A percentile compares a stretch with the other conserved stretches of the same genome.
Conservation (phyloP, 2,888 invertebrate species). For the Osmoderma eremita region DNA sequence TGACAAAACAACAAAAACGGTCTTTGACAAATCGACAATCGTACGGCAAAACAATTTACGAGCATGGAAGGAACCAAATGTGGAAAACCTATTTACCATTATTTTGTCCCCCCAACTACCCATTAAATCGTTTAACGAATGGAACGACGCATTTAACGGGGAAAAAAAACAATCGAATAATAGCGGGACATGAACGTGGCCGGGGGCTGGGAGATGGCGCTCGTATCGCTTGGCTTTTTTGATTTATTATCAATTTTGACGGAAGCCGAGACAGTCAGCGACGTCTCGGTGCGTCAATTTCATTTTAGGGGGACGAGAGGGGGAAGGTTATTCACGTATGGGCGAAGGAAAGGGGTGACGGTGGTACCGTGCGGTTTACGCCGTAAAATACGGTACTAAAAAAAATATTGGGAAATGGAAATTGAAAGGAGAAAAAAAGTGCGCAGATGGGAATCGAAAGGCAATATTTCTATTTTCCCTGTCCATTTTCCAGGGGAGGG, state of each 20-base stretch:
- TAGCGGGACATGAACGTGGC: too few species aligned
- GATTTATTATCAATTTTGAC: slow-evolving; percentile 37
- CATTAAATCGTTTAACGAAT: not conserved
- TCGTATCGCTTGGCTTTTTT: slow-evolving; percentile 17
- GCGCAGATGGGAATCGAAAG: not conserved
- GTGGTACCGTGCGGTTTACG: not conserved
- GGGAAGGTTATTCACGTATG: slow-evolving; percentile 8
- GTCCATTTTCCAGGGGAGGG: not conserved
- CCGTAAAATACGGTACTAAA: not conserved
- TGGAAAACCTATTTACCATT: too few species aligned
- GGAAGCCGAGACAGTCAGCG: slow-evolving; percentile 20
- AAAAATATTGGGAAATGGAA: not conserved
- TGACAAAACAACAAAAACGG: too few species aligned
- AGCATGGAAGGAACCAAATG: too few species aligned
- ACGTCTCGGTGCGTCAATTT: slow-evolving; percentile 29
- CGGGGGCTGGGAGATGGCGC: not conserved
- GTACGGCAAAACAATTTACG: too few species aligned
- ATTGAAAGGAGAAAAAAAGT: too few species aligned
- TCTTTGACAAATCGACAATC: too few species aligned
- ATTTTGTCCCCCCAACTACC: too few species aligned
- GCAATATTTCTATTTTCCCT: slow-evolving; percentile 16
- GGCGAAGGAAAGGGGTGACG: not conserved
- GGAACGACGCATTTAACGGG: slow-evolving; percentile 1
- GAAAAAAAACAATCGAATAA: too few species aligned
- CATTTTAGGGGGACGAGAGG: not conserved